Evolutionary conservation across 2,113 vertebrate genomes (phyloP), one percentile per base, ranked within the genome.

Genomic region (Strix uralensis): DNA sequence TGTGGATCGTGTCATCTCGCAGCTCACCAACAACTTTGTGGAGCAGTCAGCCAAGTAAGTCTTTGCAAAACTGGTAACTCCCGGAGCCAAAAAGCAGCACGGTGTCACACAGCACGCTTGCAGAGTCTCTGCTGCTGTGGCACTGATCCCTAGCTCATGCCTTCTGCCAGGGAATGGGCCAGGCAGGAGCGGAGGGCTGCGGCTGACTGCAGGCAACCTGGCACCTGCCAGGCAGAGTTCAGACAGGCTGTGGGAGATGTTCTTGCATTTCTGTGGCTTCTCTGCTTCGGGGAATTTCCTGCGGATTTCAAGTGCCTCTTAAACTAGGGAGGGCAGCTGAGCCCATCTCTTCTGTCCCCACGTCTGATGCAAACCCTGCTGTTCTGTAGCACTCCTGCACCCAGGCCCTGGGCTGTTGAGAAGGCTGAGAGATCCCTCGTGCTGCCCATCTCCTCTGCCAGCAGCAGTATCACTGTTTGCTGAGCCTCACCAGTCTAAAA

Each of bases 1-100:
- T 9, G 95, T 99, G 34, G 99, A 99, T 74, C 49, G 23, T 11
- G 94, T 99, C 75, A 97, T 99, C 13, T 44, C 93, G 10, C 97
- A 97, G 93, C 98, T 99, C 97, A 38, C 91, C 88, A 95, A 66
- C 14, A 86, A 58, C 85, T 98, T 98, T 13, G 22, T 94, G 42
- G 94, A 96, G 30, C 18, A n/a, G 34, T 66, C 94, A 22, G 52
- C 54, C 49, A 40, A 2, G 86, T 97, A 51, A 87, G 95, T 81
- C 71, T 73, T 1, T 19, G 79, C 9, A 80, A 15, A n/a, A 40
- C 58, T 84, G 92, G 71, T 65, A 77, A 18, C 73, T 30, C 27
- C 1, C 44, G 54, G n/a, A 67, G 62, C 6, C 1, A 3, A 11
- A 44, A 16, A 10, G 63, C 65, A 12, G 4, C 5, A 0, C 16